A percentile compares a stretch with the other conserved stretches of the same genome.
Conservation (phyloP, 2,888 invertebrate species). For the Camponotus fellah region DNA sequence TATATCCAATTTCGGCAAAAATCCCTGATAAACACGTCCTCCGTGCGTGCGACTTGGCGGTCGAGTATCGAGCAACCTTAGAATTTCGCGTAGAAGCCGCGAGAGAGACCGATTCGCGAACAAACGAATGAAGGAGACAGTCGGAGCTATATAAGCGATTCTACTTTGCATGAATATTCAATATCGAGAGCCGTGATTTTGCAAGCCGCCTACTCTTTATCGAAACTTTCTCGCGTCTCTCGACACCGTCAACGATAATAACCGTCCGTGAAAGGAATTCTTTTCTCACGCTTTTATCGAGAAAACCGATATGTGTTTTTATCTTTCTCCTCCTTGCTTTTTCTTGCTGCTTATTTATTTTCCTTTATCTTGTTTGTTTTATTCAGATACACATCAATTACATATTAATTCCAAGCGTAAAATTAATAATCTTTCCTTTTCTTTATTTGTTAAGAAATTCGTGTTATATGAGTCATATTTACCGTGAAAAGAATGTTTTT, state of each 20-base stretch:
- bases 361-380: background rate
- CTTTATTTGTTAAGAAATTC: background rate
- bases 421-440: background rate
- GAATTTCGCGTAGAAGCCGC: conserved; percentile 58
- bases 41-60: conserved; percentile 50
- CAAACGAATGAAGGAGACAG: background rate
- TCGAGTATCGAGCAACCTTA: conserved; percentile 68
- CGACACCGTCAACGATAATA: conserved; percentile 57
- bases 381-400: background rate
- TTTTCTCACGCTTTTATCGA: background rate
- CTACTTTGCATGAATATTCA: conserved; percentile 70
- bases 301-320: conserved; percentile 34
- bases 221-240: conserved; percentile 64
- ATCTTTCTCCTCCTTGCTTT: background rate
- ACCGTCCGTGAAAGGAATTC: conserved; percentile 61
- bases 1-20: conserved; percentile 53
- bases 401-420: background rate
- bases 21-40: conserved; percentile 63
- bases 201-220: conserved; percentile 63
- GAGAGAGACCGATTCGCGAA: conserved; percentile 19
- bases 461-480: background rate
- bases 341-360: conserved; percentile 20
- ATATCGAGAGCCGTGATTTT: conserved; percentile 69
- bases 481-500: background rate
- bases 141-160: conserved; percentile 31